Conservation (phyloP, 2,113 vertebrate species). For the Alexandromys fortis region DNA sequence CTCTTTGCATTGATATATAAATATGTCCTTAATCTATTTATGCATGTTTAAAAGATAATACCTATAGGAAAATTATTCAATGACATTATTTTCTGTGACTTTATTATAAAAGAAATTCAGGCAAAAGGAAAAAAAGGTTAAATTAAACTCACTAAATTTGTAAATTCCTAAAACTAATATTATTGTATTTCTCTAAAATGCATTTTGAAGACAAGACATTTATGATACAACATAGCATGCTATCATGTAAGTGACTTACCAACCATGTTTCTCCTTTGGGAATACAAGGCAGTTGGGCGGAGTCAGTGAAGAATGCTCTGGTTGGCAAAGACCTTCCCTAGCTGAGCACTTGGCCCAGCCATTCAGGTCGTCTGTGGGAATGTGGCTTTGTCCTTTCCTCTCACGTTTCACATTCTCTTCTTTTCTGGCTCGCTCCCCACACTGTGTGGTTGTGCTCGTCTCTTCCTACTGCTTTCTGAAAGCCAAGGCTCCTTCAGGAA, state of each 20-base stretch:
- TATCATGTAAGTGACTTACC: neutral
- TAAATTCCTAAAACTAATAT: constrained; percentile 16
- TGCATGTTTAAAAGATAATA: neutral
- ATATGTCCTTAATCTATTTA: neutral
- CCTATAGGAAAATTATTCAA: neutral
- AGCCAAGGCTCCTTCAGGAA: neutral
- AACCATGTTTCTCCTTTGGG: neutral
- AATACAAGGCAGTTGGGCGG: neutral
- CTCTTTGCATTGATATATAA: neutral
- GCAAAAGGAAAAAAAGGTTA: neutral
- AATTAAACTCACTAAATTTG: neutral
- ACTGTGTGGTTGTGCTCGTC: neutral
- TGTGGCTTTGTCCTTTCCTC: neutral
- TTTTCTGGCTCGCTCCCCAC: neutral
- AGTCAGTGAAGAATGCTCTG: neutral
- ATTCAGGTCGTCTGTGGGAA: neutral
- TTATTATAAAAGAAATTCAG: neutral
- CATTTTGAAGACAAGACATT: neutral
- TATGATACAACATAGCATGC: constrained; percentile 4
- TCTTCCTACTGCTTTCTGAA: neutral
- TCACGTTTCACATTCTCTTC: neutral
- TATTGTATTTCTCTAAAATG: constrained; percentile 13
- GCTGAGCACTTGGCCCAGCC: neutral
- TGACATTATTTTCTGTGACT: neutral
- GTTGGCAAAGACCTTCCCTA: neutral